A percentile compares a stretch with the other conserved stretches of the same genome.
Evolutionary conservation across 2,888 invertebrate genomes (phyloP).

Genomic region (Epinotia brunnichana): DNA sequence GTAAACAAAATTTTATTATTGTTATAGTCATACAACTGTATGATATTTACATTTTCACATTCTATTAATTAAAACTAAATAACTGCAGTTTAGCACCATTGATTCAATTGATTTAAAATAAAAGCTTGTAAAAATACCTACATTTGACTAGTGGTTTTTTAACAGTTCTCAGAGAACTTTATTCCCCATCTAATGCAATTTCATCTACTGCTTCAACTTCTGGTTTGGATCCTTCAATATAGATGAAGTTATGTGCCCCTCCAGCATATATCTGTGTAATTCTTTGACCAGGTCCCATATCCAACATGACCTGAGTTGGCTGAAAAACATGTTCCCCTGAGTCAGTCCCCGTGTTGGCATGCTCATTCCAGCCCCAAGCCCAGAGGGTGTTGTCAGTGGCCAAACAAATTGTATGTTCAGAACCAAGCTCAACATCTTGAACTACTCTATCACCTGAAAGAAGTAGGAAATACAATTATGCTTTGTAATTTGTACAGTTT

Average conservation of each 20-base stretch:
- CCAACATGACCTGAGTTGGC: conserved; percentile 66
- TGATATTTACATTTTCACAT: neutral
- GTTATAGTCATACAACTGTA: conserved; percentile 3
- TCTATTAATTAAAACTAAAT: neutral
- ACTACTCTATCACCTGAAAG: conserved; percentile 78
- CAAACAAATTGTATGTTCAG: conserved; percentile 90
- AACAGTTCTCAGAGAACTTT: neutral
- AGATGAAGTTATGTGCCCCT: conserved; percentile 76
- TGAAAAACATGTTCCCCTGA: conserved; percentile 59
- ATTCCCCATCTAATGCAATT: conserved; percentile 11
- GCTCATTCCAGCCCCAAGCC: conserved; percentile 96
- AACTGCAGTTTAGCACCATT: conserved; percentile 30
- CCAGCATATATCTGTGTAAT: conserved; percentile 72
- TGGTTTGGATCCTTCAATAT: conserved; percentile 52
- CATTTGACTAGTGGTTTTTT: conserved; percentile 30
- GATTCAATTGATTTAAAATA: conserved; percentile 18
- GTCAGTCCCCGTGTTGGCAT: conserved; percentile 91
- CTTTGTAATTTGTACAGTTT: neutral
- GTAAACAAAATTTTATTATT: conserved; percentile 29
- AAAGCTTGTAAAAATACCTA: too few species aligned
- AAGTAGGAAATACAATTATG: conserved; percentile 45
- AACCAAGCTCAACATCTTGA: conserved; percentile 86
- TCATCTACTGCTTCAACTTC: neutral
- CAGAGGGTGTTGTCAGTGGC: conserved; percentile 86
- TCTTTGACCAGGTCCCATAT: conserved; percentile 50